Conservation (phyloP, 2,113 vertebrate genomes). For the Butorides virescens region DNA sequence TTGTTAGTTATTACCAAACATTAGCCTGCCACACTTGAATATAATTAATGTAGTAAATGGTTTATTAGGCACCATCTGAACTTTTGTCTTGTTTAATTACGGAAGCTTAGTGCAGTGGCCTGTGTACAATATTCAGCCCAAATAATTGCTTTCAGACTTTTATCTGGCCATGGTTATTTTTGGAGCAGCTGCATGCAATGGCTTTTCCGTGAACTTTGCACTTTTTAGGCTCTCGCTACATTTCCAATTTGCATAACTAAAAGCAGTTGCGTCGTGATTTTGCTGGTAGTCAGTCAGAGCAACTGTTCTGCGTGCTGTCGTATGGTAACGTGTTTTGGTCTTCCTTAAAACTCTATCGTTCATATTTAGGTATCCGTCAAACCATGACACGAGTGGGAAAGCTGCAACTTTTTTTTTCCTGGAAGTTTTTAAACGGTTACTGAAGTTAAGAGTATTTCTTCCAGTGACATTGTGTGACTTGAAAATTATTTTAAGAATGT, state of each 20-base stretch:
- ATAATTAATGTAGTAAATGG: conserved; percentile 56
- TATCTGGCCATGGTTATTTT: conserved; percentile 42
- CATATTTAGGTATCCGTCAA: background rate
- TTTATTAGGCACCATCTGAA: conserved; percentile 54
- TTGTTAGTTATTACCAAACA: conserved; percentile 26
- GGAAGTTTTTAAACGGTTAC: background rate
- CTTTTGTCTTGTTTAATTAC: conserved; percentile 55
- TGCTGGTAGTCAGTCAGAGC: background rate
- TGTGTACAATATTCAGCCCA: conserved; percentile 35
- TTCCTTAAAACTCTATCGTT: background rate
- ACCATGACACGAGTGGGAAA: background rate
- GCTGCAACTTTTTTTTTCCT: background rate
- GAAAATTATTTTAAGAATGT: background rate
- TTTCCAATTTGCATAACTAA: background rate
- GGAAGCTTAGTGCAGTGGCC: conserved; percentile 49
- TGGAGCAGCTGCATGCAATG: background rate
- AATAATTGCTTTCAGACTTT: conserved; percentile 59
- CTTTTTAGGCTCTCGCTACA: background rate
- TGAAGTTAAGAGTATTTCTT: background rate
- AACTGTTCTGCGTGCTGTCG: background rate
- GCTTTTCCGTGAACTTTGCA: conserved; percentile 33
- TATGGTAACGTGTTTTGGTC: background rate
- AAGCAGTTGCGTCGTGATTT: background rate
- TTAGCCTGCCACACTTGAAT: conserved; percentile 33
- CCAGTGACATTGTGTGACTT: background rate